A percentile compares a stretch with the other conserved stretches of the same genome.
Conservation (phyloP, 2,888 invertebrate species). For the Petrolisthes manimaculis region DNA sequence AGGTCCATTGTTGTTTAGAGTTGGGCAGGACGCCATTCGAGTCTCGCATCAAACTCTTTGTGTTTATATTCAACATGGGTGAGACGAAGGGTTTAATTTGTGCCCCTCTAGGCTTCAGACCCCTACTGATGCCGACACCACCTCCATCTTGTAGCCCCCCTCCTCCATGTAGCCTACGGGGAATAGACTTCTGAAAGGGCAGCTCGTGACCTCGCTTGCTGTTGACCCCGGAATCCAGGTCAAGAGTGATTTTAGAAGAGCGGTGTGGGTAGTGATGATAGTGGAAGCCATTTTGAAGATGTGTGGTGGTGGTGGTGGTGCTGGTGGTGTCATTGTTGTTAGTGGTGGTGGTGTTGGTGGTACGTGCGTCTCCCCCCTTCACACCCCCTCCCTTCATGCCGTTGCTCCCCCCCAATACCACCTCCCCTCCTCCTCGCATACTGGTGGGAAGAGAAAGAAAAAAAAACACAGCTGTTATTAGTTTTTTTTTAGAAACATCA, state of each 20-base stretch:
- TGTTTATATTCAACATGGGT: constrained; percentile 8
- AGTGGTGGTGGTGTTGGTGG: constrained; percentile 20
- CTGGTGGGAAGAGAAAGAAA: constrained; percentile 8
- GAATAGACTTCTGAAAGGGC: constrained; percentile 10
- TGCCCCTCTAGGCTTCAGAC: constrained; percentile 19
- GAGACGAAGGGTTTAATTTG: constrained; percentile 28
- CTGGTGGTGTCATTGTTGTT: background rate
- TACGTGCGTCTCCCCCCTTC: no score
- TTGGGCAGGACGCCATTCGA: constrained; percentile 36
- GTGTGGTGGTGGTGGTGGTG: constrained; percentile 21
- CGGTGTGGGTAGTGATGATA: constrained; percentile 7
- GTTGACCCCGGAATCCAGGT: constrained; percentile 44
- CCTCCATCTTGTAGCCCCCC: constrained; percentile 4
- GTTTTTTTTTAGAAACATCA: no score
- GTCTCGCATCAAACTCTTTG: constrained; percentile 4
- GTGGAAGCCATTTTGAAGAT: constrained; percentile 20
- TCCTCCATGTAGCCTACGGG: constrained; percentile 17
- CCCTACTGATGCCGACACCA: background rate
- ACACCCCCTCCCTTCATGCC: constrained; percentile 5
- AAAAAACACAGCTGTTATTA: background rate
- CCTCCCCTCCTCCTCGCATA: background rate
- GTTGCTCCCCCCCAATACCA: background rate
- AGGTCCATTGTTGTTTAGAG: constrained; percentile 43
- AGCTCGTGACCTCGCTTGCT: background rate
- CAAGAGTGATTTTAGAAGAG: constrained; percentile 45